These are phyloP conservation scores for Colossoma macropomum DNA, from an alignment of 2,113 vertebrate species.

Conservation along the genomic window DNA sequence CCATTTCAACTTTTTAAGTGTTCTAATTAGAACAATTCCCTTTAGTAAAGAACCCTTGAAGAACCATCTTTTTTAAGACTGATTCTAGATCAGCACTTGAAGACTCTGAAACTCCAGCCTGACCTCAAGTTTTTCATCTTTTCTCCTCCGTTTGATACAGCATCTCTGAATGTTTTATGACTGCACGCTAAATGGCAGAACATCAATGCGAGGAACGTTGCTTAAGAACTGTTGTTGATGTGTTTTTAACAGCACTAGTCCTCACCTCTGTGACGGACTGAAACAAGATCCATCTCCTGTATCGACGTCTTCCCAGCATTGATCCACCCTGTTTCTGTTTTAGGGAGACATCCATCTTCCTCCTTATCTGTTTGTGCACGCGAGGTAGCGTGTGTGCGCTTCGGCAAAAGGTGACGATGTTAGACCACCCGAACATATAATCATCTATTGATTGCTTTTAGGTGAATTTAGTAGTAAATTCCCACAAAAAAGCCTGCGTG, in stretches of 20 bases:
- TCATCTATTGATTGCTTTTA: conserved; percentile 65
- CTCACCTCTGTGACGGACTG: conserved; percentile 46
- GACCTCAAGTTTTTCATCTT: background rate
- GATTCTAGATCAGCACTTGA: background rate
- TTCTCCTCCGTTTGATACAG: background rate
- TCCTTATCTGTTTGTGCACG: conserved; percentile 41
- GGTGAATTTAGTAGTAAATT: conserved; percentile 62
- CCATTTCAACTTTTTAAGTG: too few species aligned
- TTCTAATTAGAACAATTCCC: too few species aligned
- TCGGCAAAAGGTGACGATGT: conserved; percentile 54
- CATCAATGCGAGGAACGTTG: background rate
- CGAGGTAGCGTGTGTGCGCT: conserved; percentile 34
- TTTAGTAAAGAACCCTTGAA: too few species aligned
- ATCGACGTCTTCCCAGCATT: conserved; percentile 42
- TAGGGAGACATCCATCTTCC: conserved; percentile 39
- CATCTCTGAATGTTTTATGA: background rate
- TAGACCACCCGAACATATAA: conserved; percentile 54
- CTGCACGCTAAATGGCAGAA: background rate
- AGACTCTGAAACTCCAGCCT: background rate
- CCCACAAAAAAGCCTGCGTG: background rate
- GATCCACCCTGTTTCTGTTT: conserved; percentile 42
- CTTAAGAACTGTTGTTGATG: conserved; percentile 20
- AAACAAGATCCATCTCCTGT: conserved; percentile 54
- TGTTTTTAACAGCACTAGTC: conserved; percentile 42
- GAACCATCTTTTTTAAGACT: background rate